These are phyloP conservation scores for Spilogale gracilis DNA, from an alignment of 2,113 vertebrate species.

Conservation along the genomic window DNA sequence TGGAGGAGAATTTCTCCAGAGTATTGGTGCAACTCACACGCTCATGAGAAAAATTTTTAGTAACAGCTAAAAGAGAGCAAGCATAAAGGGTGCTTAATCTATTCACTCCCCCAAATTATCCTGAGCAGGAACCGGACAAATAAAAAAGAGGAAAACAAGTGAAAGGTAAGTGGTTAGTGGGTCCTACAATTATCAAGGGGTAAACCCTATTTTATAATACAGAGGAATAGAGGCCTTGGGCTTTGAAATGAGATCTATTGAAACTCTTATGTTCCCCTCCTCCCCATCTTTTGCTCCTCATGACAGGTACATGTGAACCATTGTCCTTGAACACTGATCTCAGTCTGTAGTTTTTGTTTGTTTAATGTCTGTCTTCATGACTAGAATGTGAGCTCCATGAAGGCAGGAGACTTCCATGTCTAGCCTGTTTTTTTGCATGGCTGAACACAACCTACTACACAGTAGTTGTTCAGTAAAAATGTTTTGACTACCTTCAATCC, in stretches of 20 bases:
- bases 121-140: not conserved
- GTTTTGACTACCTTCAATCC: not conserved
- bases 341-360: not conserved
- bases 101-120: not conserved
- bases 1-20: not conserved
- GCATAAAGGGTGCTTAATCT: not conserved
- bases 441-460: not conserved
- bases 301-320: not conserved
- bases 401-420: not conserved
- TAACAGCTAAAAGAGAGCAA: not conserved
- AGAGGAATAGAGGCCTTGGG: not conserved
- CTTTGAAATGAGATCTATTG: not conserved
- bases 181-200: not conserved
- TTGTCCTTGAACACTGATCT: not conserved
- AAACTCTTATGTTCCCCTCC: not conserved
- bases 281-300: not conserved
- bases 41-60: not conserved
- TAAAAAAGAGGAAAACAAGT: not conserved
- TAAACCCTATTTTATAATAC: not conserved
- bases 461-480: not conserved
- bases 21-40: not conserved
- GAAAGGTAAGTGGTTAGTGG: not conserved
- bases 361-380: not conserved
- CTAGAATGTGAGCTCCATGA: not conserved
- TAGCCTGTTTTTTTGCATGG: not conserved